A percentile compares a stretch with the other conserved stretches of the same genome.
Conservation (phyloP, 1,140 invertebrate genomes). For the Helicoverpa armigera region DNA sequence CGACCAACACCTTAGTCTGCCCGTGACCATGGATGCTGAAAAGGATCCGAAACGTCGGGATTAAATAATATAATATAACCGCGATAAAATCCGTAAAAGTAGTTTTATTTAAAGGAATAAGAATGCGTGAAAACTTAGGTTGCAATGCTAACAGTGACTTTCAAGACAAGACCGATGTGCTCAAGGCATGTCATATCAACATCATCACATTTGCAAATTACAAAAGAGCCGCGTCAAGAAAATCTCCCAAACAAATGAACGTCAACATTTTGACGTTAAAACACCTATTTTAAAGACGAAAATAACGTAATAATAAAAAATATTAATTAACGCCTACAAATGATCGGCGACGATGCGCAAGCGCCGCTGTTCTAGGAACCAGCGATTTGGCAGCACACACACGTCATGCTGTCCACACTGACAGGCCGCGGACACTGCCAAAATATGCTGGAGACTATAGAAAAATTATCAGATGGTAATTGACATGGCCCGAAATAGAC, state of each 20-base stretch:
- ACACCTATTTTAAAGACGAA: constrained; percentile 34
- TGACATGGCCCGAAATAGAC: constrained; percentile 34
- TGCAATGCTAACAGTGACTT: too few species aligned
- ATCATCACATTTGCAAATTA: constrained; percentile 12
- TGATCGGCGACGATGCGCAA: neutral
- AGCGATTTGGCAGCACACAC: neutral
- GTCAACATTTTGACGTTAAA: neutral
- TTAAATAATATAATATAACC: too few species aligned
- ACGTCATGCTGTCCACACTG: constrained; percentile 26
- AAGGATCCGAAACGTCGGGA: too few species aligned
- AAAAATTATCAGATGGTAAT: constrained; percentile 34
- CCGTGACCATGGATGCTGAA: too few species aligned
- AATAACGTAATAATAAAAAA: constrained; percentile 40
- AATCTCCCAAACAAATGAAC: neutral
- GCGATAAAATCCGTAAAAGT: too few species aligned
- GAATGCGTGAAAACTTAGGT: too few species aligned
- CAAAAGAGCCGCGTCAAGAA: neutral
- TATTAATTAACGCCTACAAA: constrained; percentile 38
- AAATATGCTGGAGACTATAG: constrained; percentile 32
- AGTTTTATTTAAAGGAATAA: too few species aligned
- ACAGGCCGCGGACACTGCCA: constrained; percentile 17
- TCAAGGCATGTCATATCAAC: neutral
- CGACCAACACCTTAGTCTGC: too few species aligned
- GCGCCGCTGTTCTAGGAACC: constrained; percentile 26
- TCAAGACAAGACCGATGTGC: too few species aligned